A percentile compares a stretch with the other conserved stretches of the same genome.
phyloP scores from a whole-genome alignment of 1,140 invertebrate genomes.

The Centruroides sculpturatus region DNA sequence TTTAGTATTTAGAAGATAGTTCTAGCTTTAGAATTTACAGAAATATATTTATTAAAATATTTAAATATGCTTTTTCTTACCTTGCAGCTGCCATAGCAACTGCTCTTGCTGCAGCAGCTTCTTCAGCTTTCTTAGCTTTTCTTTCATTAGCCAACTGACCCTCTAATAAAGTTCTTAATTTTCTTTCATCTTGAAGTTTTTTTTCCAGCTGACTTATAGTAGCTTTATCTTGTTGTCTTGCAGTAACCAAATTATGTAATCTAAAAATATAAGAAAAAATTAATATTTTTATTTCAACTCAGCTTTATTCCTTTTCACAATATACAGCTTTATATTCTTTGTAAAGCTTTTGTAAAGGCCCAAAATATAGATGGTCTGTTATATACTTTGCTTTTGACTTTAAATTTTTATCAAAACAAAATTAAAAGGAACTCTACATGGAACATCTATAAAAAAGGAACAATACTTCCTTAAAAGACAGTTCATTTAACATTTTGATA shows the following conservation, averaged over 20 bases:
- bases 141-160: conserved; percentile 58
- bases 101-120: conserved; percentile 39
- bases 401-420: too few relatives aligned
- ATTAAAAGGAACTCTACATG: too few relatives aligned
- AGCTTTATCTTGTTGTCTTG: conserved; percentile 61
- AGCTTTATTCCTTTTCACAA: not conserved
- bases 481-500: too few relatives aligned
- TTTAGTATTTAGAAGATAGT: too few relatives aligned
- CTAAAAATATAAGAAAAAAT: conserved; percentile 28
- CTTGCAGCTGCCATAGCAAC: conserved; percentile 30
- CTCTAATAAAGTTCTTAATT: conserved; percentile 53
- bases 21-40: too few relatives aligned
- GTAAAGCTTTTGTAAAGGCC: too few relatives aligned
- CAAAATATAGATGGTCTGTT: too few relatives aligned
- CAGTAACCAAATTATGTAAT: conserved; percentile 50
- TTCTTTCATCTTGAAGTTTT: conserved; percentile 66
- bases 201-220: conserved; percentile 57
- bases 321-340: not conserved
- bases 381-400: too few relatives aligned
- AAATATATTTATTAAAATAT: too few relatives aligned
- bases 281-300: not conserved
- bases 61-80: conserved; percentile 13
- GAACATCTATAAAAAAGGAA: too few relatives aligned
- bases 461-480: too few relatives aligned
- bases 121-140: conserved; percentile 50